Base-by-base conservation (phyloP, 2,888 invertebrate genomes). In the Melanotus villosus region DNA sequence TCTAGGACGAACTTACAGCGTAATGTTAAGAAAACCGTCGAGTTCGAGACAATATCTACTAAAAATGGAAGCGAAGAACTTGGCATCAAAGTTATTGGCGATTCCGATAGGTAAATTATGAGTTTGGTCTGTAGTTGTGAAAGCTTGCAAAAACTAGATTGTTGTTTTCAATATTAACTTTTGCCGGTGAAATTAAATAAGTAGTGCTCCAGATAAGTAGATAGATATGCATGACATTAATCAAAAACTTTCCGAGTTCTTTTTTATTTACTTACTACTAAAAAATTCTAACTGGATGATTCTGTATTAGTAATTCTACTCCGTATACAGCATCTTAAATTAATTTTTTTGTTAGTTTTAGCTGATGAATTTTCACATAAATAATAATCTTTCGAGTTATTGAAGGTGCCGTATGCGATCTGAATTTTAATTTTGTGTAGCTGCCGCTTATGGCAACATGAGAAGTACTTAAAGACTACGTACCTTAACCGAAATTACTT, bases 41-140 rank as follows among this genome's bases (percentile, higher is more conserved):
- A 79, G 66, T 80, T 80, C 70, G 76, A 80, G 66, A 67, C 70
- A 38, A 66, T 73, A 68, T 68, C 75, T 21, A 58, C 68, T 14
- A 73, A 62, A 47, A 76, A 76, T 62, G 72, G 70, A 56, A 65
- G 66, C 18, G 78, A 79, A 32, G 78, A 78, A 66, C 47, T 67
- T 54, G 67, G 59, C 34, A 56, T 45, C 36, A 72, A 69, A 67
- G 64, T 65, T 14, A 34, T 64, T 41, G 65, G 66, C 30, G 78
- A 79, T 69, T 76, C 76, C n/a, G 77, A 79, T 71, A 77, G 76
- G 79, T 79, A 76, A 80, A 65, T 56, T 56, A 56, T 18, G 4
- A 56, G n/a, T 34, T 56, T 56, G 21, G 45, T 47, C 1, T 21
- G 45, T 47, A 23, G 23, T n/a, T 47, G 21, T 47, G 45, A 21